A percentile compares a stretch with the other conserved stretches of the same genome.
Conservation (phyloP, 1,140 invertebrate species). For the Brachionus rubens region DNA sequence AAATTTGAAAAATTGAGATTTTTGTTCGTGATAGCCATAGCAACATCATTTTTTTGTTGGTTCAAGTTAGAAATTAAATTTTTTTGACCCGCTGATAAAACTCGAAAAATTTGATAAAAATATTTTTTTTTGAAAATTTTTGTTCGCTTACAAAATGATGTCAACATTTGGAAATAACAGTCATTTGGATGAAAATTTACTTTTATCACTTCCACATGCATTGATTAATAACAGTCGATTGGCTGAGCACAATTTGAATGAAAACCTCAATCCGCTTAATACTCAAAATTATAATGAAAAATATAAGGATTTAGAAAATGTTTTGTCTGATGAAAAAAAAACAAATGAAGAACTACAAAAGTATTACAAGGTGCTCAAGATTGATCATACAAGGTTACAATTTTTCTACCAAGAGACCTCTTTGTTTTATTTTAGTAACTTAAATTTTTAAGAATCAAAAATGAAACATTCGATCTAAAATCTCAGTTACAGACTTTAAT, state of each 20-base stretch:
- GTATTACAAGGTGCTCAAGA: conserved; percentile 40
- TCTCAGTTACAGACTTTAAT: conserved; percentile 54
- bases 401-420: neutral
- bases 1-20: neutral
- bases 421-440: neutral
- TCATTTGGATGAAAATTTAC: conserved; percentile 37
- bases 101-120: too few relatives aligned
- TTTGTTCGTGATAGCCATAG: neutral
- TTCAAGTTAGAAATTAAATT: conserved; percentile 5
- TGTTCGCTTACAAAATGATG: conserved; percentile 25
- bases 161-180: conserved; percentile 17
- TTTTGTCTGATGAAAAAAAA: conserved; percentile 35
- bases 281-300: conserved; percentile 41
- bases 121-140: neutral
- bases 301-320: conserved; percentile 37
- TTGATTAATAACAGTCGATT: conserved; percentile 4
- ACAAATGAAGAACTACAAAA: conserved; percentile 44
- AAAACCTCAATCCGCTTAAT: conserved; percentile 7
- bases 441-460: conserved; percentile 52
- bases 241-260: conserved; percentile 16
- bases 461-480: conserved; percentile 53
- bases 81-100: neutral
- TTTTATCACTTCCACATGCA: conserved; percentile 14
- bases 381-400: conserved; percentile 24
- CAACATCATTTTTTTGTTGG: neutral